These are phyloP conservation scores for Zeuzera pyrina DNA, from an alignment of 2,888 invertebrate species.

Conservation along the genomic window DNA sequence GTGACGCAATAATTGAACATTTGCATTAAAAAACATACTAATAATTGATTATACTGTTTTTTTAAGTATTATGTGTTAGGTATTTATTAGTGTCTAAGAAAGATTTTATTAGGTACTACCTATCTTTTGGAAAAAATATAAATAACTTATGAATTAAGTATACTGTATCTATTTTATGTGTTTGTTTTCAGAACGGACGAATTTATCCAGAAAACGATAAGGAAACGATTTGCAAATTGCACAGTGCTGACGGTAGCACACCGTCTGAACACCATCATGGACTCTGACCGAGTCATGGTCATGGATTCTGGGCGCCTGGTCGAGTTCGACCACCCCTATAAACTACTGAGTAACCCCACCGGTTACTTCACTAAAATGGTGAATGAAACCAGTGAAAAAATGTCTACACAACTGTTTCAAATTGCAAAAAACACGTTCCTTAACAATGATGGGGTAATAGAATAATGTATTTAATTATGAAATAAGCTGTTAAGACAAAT, in stretches of 20 bases:
- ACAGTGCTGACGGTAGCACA: conserved; percentile 95
- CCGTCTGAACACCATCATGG: conserved; percentile 93
- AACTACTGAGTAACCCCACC: conserved; percentile 73
- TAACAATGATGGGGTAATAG: conserved; percentile 46
- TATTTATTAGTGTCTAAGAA: background rate
- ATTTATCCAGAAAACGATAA: conserved; percentile 88
- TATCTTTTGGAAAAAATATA: no score
- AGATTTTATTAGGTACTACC: background rate
- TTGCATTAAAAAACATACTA: no score
- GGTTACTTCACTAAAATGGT: conserved; percentile 80
- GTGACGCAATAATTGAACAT: no score
- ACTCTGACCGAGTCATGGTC: conserved; percentile 90
- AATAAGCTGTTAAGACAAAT: background rate
- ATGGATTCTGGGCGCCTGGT: conserved; percentile 86
- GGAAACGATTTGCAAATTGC: conserved; percentile 84
- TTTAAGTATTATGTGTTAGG: background rate
- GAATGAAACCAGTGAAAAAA: conserved; percentile 76
- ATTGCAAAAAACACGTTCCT: conserved; percentile 61
- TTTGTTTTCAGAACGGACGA: conserved; percentile 78
- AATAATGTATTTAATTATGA: conserved; percentile 16
- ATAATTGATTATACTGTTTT: background rate
- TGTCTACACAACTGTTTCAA: conserved; percentile 56
- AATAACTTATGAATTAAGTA: no score
- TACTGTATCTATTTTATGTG: no score
- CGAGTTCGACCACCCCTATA: conserved; percentile 81